Conservation (phyloP, 2,797 vertebrate genomes). For the Arrhamphus sclerolepis region DNA sequence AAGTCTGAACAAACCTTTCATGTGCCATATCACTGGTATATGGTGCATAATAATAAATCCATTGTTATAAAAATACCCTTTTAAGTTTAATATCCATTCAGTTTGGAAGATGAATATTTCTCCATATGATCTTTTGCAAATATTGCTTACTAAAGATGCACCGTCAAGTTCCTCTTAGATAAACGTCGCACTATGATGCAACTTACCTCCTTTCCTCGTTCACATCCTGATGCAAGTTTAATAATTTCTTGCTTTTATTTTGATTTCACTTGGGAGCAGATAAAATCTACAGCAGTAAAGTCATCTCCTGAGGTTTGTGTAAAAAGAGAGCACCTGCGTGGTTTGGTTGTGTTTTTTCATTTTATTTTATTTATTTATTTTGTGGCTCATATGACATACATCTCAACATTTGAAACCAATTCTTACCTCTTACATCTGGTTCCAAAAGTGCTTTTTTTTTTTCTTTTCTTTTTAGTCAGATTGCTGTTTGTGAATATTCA, state of each 20-base stretch:
- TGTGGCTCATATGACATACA: background rate
- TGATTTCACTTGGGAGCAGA: too few species aligned
- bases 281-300: too few species aligned
- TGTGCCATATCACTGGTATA: too few species aligned
- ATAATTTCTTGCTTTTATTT: too few species aligned
- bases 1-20: background rate
- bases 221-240: constrained; percentile 1
- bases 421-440: background rate
- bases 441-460: background rate
- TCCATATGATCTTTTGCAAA: background rate
- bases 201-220: background rate
- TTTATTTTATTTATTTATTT: background rate
- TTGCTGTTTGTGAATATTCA: too few species aligned
- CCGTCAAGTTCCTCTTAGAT: background rate
- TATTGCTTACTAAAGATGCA: background rate
- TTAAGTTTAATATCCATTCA: too few species aligned
- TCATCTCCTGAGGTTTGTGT: too few species aligned
- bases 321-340: too few species aligned
- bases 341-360: background rate
- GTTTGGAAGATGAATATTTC: background rate
- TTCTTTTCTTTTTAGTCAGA: background rate
- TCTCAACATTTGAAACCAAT: constrained; percentile 29
- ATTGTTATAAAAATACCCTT: too few species aligned
- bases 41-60: too few species aligned
- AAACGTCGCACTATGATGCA: background rate